Evolutionary conservation across 2,797 vertebrate species (phyloP), one percentile per base, ranked within the genome.

Genomic region (Gephyroberyx darwinii): DNA sequence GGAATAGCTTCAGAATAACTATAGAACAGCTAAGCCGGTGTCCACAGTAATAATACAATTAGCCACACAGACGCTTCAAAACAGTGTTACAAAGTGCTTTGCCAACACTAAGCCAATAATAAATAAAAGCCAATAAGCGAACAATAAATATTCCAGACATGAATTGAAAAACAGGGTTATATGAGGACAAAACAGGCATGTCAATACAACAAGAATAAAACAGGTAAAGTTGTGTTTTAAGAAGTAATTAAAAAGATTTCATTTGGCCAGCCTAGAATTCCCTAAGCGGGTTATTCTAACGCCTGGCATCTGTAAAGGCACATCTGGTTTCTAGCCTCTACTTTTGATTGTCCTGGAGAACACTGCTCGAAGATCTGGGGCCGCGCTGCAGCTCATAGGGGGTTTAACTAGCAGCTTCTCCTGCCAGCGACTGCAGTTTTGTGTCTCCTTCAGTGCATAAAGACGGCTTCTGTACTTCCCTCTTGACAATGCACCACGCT

Each of bases 391-490:
- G 61, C 71, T 79, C 68, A 39, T 41, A 2, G 20, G 51, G 51
- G 72, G 33, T 57, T 75, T 72, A 65, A 84, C 77, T 69, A 71
- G 67, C 66, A 61, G 54, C 26, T 52, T 76, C 85, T 83, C 51
- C 81, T 75, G 73, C 63, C 82, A 71, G 73, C 51, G 43, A 80
- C 80, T 71, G 64, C 62, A 84, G 47, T 41, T 63, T 74, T 62
- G 17, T n/a, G 62, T 75, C 72, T 83, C 63, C 75, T 74, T 66
- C 56, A 37, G 65, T 51, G 77, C 74, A 59, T 73, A 17, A 74
- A 86, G 78, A 70, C 66, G 43, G 78, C 75, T 65, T 80, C 81
- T 77, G 69, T 68, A 60, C 58, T 60, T 4, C n/a, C 58, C 72
- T 57, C 61, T 61, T 12, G 14, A 74, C 26, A 4, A 72, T 74